phyloP scores from a whole-genome alignment of 2,888 invertebrate species.

The Drosophila affinis region DNA sequence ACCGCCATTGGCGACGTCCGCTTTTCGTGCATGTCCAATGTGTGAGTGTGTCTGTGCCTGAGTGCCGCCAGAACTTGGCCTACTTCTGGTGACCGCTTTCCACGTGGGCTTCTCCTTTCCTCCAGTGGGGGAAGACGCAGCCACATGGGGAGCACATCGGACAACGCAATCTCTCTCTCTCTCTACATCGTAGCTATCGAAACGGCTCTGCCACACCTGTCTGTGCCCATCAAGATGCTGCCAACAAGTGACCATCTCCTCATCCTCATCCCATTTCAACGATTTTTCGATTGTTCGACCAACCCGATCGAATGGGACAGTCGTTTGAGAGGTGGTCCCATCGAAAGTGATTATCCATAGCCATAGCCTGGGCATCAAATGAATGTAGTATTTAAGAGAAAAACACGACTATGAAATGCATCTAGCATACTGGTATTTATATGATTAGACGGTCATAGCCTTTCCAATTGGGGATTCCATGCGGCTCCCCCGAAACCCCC shows the following conservation, averaged over 20 bases:
- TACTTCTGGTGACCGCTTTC: slow-evolving; percentile 68
- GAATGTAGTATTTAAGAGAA: not conserved
- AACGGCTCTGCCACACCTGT: slow-evolving; percentile 24
- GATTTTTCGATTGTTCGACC: slow-evolving; percentile 13
- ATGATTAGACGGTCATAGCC: too few relatives aligned
- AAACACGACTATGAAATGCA: too few relatives aligned
- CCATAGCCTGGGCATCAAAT: not conserved
- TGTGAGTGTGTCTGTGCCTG: slow-evolving; percentile 24
- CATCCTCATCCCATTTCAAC: slow-evolving; percentile 11
- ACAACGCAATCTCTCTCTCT: slow-evolving; percentile 42
- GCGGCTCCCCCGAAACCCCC: slow-evolving; percentile 2
- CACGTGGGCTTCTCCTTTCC: not conserved
- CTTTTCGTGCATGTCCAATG: slow-evolving; percentile 10
- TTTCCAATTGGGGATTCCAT: not conserved
- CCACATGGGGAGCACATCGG: not conserved
- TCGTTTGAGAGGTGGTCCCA: not conserved
- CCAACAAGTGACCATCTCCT: slow-evolving; percentile 19
- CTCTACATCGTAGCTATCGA: slow-evolving; percentile 16
- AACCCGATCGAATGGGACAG: slow-evolving; percentile 1
- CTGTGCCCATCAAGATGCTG: slow-evolving; percentile 11
- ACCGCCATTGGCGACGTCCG: slow-evolving; percentile 41
- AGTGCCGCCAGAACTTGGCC: slow-evolving; percentile 65
- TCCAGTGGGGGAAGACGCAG: not conserved
- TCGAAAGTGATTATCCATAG: not conserved
- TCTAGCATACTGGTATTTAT: too few relatives aligned